A percentile compares a stretch with the other conserved stretches of the same genome.
These are phyloP conservation scores for Mythimna ferrago DNA, from an alignment of 2,888 invertebrate species.

Conservation along the genomic window DNA sequence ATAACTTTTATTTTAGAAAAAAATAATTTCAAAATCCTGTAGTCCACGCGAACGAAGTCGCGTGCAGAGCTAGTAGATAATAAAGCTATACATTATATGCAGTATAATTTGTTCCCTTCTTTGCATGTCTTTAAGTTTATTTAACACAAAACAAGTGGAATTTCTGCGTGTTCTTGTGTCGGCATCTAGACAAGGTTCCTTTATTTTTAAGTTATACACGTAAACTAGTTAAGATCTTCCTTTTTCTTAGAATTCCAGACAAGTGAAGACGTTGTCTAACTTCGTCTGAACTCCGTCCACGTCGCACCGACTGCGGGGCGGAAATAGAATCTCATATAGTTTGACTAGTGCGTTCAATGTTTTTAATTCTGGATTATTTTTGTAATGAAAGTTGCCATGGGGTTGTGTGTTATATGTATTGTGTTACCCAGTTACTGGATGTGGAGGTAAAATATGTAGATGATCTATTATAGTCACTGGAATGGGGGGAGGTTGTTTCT, in stretches of 20 bases:
- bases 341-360: not conserved
- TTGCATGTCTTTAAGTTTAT: not conserved
- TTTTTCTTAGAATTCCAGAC: slow-evolving; percentile 51
- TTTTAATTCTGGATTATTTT: not conserved
- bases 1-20: too few species aligned
- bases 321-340: not conserved
- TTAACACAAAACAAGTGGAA: not conserved
- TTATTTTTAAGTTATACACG: slow-evolving; percentile 54
- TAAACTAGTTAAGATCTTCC: slow-evolving; percentile 51
- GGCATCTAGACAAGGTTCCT: slow-evolving; percentile 24
- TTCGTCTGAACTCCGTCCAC: not conserved
- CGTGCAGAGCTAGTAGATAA: too few species aligned
- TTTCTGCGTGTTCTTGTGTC: not conserved
- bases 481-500: too few species aligned
- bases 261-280: slow-evolving; percentile 34
- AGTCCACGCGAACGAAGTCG: too few species aligned
- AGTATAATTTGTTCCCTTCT: too few species aligned
- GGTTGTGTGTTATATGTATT: too few species aligned
- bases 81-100: too few species aligned
- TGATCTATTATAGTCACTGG: too few species aligned
- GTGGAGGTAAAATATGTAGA: too few species aligned
- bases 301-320: not conserved
- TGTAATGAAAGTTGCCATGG: too few species aligned
- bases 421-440: too few species aligned
- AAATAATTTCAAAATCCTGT: too few species aligned